Conservation (phyloP, 1,140 invertebrate species). For the Drosophila parabipectinata region DNA sequence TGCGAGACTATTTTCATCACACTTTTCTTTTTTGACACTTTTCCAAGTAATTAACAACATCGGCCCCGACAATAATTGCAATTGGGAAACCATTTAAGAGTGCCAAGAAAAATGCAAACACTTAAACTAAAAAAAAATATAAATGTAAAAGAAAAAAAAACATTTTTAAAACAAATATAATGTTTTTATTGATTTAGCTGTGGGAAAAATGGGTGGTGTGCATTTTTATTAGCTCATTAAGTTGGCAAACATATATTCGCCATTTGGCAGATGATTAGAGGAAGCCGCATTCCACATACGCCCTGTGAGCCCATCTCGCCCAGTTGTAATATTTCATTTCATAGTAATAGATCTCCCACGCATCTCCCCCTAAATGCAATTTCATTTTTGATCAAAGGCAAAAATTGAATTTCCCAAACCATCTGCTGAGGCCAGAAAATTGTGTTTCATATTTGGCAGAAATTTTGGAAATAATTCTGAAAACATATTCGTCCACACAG, state of each 20-base stretch:
- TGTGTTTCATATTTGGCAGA: slow-evolving; percentile 14
- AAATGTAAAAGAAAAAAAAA: not conserved
- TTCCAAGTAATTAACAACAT: slow-evolving; percentile 59
- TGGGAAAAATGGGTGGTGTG: slow-evolving; percentile 2
- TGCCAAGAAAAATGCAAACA: slow-evolving; percentile 6
- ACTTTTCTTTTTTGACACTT: slow-evolving; percentile 31
- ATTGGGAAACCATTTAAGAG: slow-evolving; percentile 43
- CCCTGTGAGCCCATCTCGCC: slow-evolving; percentile 13
- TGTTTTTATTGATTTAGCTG: slow-evolving; percentile 76
- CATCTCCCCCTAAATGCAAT: slow-evolving; percentile 23
- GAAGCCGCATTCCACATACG: slow-evolving; percentile 47
- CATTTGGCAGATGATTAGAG: slow-evolving; percentile 48
- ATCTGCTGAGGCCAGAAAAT: slow-evolving; percentile 4
- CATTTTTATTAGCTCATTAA: slow-evolving; percentile 74
- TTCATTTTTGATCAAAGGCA: slow-evolving; percentile 42
- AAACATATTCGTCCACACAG: slow-evolving; percentile 44
- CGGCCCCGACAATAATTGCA: slow-evolving; percentile 3
- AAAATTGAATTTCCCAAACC: slow-evolving; percentile 41
- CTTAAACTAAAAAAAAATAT: not conserved
- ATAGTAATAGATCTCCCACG: slow-evolving; percentile 38
- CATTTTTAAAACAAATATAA: not conserved
- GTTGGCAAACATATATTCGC: slow-evolving; percentile 59
- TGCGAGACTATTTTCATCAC: slow-evolving; percentile 5
- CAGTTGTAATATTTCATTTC: slow-evolving; percentile 46
- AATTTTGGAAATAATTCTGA: slow-evolving; percentile 25